Evolutionary conservation across 2,797 vertebrate species (phyloP).

Genomic region (Podarcis siculus): DNA sequence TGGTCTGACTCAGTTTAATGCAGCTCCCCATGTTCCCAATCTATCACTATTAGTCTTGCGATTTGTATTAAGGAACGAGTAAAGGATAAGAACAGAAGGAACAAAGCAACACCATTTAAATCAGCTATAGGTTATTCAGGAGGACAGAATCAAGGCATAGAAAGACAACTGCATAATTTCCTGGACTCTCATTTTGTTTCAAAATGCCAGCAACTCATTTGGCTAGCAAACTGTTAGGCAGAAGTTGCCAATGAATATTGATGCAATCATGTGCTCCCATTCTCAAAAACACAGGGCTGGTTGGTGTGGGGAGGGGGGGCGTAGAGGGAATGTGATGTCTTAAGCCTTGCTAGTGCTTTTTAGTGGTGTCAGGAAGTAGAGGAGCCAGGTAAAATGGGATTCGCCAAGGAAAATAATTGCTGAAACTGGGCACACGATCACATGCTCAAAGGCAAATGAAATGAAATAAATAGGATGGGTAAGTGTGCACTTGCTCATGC

Average conservation of each 20-base stretch:
- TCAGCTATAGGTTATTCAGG: background rate
- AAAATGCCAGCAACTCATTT: background rate
- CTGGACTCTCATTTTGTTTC: background rate
- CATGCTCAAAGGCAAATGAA: too few species aligned
- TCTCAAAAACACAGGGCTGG: background rate
- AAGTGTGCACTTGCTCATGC: too few species aligned
- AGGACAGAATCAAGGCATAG: background rate
- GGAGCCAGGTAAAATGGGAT: background rate
- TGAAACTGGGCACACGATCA: background rate
- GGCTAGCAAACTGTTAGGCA: background rate
- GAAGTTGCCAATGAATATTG: background rate
- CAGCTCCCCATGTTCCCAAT: too few species aligned
- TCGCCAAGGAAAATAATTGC: background rate
- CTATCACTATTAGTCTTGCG: background rate
- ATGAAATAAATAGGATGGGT: background rate
- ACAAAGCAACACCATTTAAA: background rate
- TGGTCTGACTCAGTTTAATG: too few species aligned
- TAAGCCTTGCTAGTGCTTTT: background rate
- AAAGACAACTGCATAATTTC: background rate
- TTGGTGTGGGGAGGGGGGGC: too few species aligned
- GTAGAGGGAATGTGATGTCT: background rate
- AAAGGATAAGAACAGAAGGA: background rate
- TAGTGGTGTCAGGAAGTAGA: background rate
- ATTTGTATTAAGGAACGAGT: background rate
- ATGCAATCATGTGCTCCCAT: background rate